Conservation (phyloP, 2,888 invertebrate species). For the Rotaria sp. region DNA sequence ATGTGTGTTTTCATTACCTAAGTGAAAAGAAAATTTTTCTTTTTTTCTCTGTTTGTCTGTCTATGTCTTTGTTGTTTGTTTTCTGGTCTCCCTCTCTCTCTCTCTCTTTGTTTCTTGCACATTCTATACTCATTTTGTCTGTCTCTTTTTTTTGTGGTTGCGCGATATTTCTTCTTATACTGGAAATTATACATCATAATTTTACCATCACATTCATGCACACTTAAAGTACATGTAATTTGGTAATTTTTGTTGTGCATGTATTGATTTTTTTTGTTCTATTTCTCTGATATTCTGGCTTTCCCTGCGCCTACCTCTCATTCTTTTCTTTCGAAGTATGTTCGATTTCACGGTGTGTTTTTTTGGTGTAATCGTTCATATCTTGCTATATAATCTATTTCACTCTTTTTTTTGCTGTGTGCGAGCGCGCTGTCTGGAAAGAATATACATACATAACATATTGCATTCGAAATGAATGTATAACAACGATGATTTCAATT, state of each 20-base stretch:
- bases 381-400: neutral
- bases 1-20: neutral
- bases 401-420: conserved; percentile 11
- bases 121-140: conserved; percentile 14
- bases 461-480: neutral
- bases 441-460: neutral
- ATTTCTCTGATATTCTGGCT: neutral
- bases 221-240: neutral
- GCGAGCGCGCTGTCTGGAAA: conserved; percentile 9
- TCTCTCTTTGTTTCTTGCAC: no score
- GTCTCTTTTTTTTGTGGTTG: neutral
- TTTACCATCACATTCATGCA: neutral
- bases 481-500: neutral
- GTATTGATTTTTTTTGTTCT: neutral
- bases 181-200: conserved; percentile 7
- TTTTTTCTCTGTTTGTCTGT: neutral
- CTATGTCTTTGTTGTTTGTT: neutral
- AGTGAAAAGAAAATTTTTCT: neutral
- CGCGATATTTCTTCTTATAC: conserved; percentile 10
- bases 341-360: neutral
- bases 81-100: neutral
- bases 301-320: neutral
- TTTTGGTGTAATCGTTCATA: conserved; percentile 12
- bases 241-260: neutral
- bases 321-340: neutral